Conservation (phyloP, 2,113 vertebrate genomes). For the Pavo muticus region DNA sequence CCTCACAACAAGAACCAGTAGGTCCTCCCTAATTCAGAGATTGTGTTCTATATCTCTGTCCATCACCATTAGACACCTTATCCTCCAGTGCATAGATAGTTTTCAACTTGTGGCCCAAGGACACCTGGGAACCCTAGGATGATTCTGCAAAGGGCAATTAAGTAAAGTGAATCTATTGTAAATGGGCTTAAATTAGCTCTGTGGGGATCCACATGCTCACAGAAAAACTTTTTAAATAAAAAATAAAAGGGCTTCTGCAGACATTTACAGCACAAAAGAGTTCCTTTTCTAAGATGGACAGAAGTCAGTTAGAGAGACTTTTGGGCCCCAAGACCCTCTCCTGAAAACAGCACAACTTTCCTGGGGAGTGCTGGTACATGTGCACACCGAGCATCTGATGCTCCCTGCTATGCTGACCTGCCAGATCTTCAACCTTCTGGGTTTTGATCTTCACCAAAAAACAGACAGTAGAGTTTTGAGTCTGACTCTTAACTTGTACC, state of each 20-base stretch:
- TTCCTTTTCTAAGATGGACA: neutral
- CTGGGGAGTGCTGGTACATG: accelerated
- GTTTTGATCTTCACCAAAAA: neutral
- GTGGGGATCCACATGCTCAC: neutral
- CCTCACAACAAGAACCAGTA: neutral
- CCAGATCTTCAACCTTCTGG: neutral
- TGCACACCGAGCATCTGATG: accelerated
- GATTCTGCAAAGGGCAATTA: constrained; percentile 61
- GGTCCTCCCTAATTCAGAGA: neutral
- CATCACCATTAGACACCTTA: neutral
- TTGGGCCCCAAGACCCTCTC: neutral
- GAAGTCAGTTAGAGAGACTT: neutral
- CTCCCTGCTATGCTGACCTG: neutral
- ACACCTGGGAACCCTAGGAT: constrained; percentile 8
- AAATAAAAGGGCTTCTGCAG: neutral
- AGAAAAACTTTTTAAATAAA: neutral
- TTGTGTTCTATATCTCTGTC: neutral
- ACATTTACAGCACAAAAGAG: neutral
- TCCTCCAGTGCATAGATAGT: neutral
- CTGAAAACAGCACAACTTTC: neutral
- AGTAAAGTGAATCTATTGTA: constrained; percentile 18
- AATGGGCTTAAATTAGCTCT: constrained; percentile 56
- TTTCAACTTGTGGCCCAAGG: constrained; percentile 9
- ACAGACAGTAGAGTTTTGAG: neutral
- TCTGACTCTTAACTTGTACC: neutral